phyloP scores from a whole-genome alignment of 2,797 vertebrate species.

The Caiman crocodilus region DNA sequence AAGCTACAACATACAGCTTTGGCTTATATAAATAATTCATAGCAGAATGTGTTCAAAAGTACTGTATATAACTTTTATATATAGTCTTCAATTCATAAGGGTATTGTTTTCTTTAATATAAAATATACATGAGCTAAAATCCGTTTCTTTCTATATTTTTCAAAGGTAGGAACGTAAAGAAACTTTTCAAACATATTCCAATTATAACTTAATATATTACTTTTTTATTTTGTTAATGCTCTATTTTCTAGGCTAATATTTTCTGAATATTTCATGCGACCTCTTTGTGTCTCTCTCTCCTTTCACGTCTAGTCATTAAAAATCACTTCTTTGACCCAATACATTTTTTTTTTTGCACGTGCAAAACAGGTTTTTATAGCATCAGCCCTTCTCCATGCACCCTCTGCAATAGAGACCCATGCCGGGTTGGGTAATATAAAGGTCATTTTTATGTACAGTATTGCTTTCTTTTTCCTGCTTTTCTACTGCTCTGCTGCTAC shows the following conservation, averaged over 20 bases:
- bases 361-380: conserved; percentile 84
- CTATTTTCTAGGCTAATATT: conserved; percentile 85
- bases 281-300: conserved; percentile 77
- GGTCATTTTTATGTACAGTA: conserved; percentile 86
- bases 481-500: conserved; percentile 86
- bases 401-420: conserved; percentile 84
- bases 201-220: conserved; percentile 91
- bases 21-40: conserved; percentile 98
- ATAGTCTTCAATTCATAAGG: conserved; percentile 91
- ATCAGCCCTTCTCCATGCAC: conserved; percentile 87
- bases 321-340: conserved; percentile 83
- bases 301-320: conserved; percentile 63
- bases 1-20: conserved; percentile 94
- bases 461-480: conserved; percentile 89
- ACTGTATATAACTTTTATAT: conserved; percentile 91
- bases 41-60: conserved; percentile 94
- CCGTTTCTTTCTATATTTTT: conserved; percentile 83
- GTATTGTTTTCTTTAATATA: conserved; percentile 88
- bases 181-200: conserved; percentile 85
- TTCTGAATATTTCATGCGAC: conserved; percentile 85
- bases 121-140: conserved; percentile 90
- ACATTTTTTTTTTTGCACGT: conserved; percentile 80
- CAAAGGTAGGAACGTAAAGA: conserved; percentile 84
- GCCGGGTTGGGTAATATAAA: conserved; percentile 84
- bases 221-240: conserved; percentile 84